phyloP scores from a whole-genome alignment of 2,888 invertebrate genomes.

The Spicauda simplicius region DNA sequence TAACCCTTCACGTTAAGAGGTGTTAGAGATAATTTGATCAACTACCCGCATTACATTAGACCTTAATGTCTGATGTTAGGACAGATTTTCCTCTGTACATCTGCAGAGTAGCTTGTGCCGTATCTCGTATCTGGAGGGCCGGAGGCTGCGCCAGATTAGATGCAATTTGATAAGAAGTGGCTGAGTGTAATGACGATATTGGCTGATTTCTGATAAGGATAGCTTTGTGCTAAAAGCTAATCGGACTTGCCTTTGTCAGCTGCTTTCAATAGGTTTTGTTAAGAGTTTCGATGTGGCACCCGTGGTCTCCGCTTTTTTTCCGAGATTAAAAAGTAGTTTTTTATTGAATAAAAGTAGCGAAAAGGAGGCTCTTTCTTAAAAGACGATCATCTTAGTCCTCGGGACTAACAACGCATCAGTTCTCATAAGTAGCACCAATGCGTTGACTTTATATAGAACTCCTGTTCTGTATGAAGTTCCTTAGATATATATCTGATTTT shows the following conservation, averaged over 20 bases:
- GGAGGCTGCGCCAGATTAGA: conserved; percentile 37
- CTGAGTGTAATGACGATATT: conserved; percentile 27
- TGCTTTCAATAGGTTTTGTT: not conserved
- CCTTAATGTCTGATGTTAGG: conserved; percentile 7
- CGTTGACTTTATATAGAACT: too few relatives aligned
- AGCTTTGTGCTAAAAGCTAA: conserved; percentile 30
- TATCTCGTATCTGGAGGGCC: conserved; percentile 37
- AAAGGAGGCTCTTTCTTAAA: too few relatives aligned
- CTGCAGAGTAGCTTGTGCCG: conserved; percentile 36
- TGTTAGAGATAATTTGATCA: conserved; percentile 32
- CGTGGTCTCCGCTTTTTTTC: not conserved
- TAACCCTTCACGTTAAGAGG: conserved; percentile 27
- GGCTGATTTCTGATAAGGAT: conserved; percentile 28
- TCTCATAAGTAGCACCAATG: too few relatives aligned
- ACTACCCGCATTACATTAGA: conserved; percentile 13
- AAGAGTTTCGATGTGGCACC: not conserved
- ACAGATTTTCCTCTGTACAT: conserved; percentile 10
- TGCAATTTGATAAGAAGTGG: conserved; percentile 25
- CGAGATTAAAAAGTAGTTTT: too few relatives aligned
- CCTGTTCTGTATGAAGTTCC: too few relatives aligned
- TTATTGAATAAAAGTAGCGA: too few relatives aligned
- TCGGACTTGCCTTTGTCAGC: conserved; percentile 20
- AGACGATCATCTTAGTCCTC: too few relatives aligned
- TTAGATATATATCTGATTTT: too few relatives aligned
- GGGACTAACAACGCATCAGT: too few relatives aligned